A percentile compares a stretch with the other conserved stretches of the same genome.
Conservation (phyloP, 2,113 vertebrate genomes). For the Siphamia tubifer region DNA sequence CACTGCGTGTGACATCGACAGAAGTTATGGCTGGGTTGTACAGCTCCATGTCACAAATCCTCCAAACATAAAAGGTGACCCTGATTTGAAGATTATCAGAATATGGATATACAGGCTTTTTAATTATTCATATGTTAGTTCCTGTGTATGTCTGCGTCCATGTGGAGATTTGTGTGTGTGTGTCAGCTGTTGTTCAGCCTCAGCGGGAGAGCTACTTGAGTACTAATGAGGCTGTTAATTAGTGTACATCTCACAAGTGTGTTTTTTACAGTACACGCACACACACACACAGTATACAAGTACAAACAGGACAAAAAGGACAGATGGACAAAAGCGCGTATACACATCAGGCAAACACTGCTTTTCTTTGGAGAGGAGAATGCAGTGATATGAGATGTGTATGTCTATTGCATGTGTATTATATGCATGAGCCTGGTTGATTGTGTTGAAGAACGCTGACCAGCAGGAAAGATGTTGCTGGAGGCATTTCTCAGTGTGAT, state of each 20-base stretch:
- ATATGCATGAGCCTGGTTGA: not conserved
- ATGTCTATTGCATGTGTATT: not conserved
- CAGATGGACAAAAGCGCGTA: conserved; percentile 8
- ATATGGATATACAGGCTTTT: not conserved
- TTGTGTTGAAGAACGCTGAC: conserved; percentile 18
- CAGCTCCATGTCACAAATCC: not conserved
- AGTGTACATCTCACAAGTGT: conserved; percentile 70
- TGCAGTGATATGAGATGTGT: not conserved
- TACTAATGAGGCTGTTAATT: conserved; percentile 78
- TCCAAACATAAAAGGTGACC: not conserved
- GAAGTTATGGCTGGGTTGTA: not conserved
- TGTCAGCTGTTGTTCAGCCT: conserved; percentile 16
- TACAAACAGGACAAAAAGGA: not conserved
- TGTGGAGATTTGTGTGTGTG: not conserved
- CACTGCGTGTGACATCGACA: not conserved
- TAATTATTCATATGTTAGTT: not conserved
- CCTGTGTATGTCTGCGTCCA: not conserved
- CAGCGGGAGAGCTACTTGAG: conserved; percentile 61
- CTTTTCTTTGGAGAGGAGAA: not conserved
- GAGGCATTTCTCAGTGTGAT: conserved; percentile 56
- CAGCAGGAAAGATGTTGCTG: conserved; percentile 54
- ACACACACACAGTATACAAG: not conserved
- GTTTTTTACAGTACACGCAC: conserved; percentile 42
- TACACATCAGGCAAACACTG: not conserved
- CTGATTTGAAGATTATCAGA: not conserved